Conservation (phyloP, 2,888 invertebrate species). For the Ophonus ardosiacus region DNA sequence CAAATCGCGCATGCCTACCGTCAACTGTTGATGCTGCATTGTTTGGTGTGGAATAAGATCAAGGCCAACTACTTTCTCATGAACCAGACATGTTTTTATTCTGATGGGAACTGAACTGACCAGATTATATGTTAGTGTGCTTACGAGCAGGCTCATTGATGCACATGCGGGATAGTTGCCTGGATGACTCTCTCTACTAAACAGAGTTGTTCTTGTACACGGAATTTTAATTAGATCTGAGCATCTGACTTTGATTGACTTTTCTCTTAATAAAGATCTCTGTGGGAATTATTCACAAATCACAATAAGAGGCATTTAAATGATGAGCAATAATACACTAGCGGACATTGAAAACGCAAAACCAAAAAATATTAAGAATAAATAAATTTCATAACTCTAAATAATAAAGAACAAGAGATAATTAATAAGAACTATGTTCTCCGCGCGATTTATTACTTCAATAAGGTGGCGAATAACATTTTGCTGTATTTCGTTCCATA, state of each 20-base stretch:
- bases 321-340: background rate
- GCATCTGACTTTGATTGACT: constrained; percentile 1
- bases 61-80: constrained; percentile 59
- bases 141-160: constrained; percentile 27
- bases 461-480: no score
- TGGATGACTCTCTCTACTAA: constrained; percentile 13
- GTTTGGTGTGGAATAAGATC: constrained; percentile 53
- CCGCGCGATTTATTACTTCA: no score
- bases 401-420: no score
- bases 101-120: constrained; percentile 31
- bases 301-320: background rate
- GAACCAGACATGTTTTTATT: constrained; percentile 58
- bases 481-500: no score
- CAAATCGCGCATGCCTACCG: constrained; percentile 1
- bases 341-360: no score
- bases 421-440: no score
- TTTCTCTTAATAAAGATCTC: background rate
- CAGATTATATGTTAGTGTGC: constrained; percentile 35
- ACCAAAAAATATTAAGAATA: no score
- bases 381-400: no score
- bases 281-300: background rate
- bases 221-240: constrained; percentile 39
- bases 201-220: background rate
- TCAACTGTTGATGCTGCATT: constrained; percentile 43
- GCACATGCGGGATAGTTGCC: background rate